Evolutionary conservation across 2,113 vertebrate species (phyloP).

Genomic region (Petromus typicus): DNA sequence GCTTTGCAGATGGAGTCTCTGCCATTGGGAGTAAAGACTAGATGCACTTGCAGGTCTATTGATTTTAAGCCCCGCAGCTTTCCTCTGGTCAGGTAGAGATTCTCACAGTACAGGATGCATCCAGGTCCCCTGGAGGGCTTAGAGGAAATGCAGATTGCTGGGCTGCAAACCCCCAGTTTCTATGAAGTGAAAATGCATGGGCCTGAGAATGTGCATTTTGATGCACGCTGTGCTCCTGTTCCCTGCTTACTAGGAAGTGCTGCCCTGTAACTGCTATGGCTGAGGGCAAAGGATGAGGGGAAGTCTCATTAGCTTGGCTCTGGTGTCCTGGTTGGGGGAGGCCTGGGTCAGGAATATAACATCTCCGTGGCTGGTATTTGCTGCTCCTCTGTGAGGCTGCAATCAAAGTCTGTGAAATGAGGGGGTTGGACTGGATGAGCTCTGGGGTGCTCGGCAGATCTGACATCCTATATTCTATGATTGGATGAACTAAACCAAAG

Average conservation of each 20-base stretch:
- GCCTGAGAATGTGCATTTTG: background rate
- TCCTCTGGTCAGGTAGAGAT: accelerated
- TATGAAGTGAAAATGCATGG: background rate
- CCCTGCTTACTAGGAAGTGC: background rate
- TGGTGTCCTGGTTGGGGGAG: background rate
- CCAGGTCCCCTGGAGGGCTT: too few species aligned
- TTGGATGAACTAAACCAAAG: conserved; percentile 40
- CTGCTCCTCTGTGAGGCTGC: background rate
- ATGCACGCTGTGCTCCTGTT: background rate
- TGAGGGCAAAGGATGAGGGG: background rate
- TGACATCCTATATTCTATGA: conserved; percentile 14
- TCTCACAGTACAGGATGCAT: background rate
- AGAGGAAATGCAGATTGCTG: background rate
- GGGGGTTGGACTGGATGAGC: background rate
- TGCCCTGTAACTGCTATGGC: background rate
- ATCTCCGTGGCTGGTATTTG: background rate
- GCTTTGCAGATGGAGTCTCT: background rate
- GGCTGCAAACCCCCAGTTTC: background rate
- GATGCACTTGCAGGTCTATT: background rate
- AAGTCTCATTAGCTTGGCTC: background rate
- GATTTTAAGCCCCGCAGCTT: accelerated
- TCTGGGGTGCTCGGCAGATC: background rate
- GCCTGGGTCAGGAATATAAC: accelerated
- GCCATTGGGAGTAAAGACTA: accelerated
- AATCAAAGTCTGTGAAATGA: background rate